A percentile compares a stretch with the other conserved stretches of the same genome.
Conservation (phyloP, 2,797 vertebrate species). For the Gallinago nigripennis region DNA sequence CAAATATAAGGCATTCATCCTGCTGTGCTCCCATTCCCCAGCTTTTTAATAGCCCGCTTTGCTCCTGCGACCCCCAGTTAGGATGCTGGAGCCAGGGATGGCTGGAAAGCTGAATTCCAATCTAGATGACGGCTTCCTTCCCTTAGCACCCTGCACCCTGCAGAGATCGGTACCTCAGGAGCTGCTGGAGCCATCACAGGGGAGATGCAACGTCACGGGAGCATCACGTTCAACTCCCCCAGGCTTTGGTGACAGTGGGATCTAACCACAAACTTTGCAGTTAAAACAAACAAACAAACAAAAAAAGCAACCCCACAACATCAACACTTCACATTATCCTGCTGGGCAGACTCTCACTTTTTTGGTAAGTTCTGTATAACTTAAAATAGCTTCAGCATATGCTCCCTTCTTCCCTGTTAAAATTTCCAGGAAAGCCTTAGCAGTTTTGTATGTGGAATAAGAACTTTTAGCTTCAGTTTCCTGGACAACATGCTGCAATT, state of each 20-base stretch:
- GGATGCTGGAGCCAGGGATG: background rate
- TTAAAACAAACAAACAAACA: background rate
- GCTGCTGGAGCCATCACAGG: background rate
- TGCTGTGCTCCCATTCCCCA: background rate
- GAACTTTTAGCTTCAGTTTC: constrained; percentile 19
- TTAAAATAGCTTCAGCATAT: constrained; percentile 45
- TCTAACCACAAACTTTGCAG: background rate
- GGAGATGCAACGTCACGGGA: background rate
- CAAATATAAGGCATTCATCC: background rate
- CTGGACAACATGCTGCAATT: background rate
- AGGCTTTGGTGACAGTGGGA: background rate
- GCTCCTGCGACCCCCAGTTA: background rate
- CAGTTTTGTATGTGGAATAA: background rate
- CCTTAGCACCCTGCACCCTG: background rate
- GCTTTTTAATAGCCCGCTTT: background rate
- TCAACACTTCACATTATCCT: background rate
- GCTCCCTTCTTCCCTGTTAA: background rate
- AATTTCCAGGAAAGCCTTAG: constrained; percentile 25
- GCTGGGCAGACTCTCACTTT: background rate
- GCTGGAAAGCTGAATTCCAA: background rate
- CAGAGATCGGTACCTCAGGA: background rate
- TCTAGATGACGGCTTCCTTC: background rate
- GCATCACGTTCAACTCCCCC: background rate
- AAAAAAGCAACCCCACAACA: background rate
- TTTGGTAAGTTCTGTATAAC: background rate